Evolutionary conservation across 2,888 invertebrate species (phyloP), one percentile per base, ranked within the genome.

Genomic region (Melikaiella ostensackeni): DNA sequence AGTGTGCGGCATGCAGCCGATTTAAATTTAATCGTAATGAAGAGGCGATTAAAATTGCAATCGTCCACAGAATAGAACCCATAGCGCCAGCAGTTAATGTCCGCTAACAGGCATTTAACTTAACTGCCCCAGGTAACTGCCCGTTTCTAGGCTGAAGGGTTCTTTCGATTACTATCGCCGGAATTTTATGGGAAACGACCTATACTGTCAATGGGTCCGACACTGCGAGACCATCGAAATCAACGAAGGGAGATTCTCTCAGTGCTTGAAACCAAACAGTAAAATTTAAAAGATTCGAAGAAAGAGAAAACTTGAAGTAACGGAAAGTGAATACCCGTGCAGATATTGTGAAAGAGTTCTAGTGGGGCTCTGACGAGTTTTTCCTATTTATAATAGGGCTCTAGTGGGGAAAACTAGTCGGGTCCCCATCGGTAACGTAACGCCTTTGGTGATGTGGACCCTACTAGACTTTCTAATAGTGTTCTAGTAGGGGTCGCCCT

Each of bases 71-170:
- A 87, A 88, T 87, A 86, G 82, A 80, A 88, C 82, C 86, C 84
- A 80, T 80, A 80, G 80, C 78, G 80, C 74, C 80, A 75, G 86
- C 86, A 88, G 90, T 91, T 91, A 91, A 90, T 88, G 90, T 88
- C 89, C 85, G 88, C 89, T 91, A 91, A 91, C 91, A 86, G 90
- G 90, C 91, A 90, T 91, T 91, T 90, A 91, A 91, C 86, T 91
- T 91, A 91, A 91, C 90, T 89, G 86, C 89, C 83, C 82, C 88
- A 88, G 89, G 88, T 91, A 90, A 91, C 91, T 89, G 89, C 87
- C 89, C 90, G 89, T 90, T 90, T 86, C 89, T 88, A 88, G 90
- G 86, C 89, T 89, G 88, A 89, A 89, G 89, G 89, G 89, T 89
- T 89, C 89, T 89, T 88, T 89, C 90, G 91, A 91, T 91, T 90